Evolutionary conservation across 64 coral and sea anemone genomes (phyloP).

Genomic region (Trachythela sp.): DNA sequence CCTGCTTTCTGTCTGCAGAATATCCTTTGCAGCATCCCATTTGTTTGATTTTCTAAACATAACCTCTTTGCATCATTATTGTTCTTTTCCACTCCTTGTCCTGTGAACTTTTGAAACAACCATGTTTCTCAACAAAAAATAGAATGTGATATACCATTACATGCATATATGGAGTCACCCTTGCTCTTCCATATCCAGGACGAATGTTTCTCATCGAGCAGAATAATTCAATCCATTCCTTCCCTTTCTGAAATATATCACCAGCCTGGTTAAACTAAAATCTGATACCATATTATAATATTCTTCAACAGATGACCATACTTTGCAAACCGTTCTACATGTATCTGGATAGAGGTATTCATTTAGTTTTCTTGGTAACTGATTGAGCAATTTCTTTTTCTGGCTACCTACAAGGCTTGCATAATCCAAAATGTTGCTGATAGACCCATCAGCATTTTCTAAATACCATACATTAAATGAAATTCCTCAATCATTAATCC

Average conservation of each 20-base stretch:
- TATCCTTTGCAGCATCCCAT: conserved; percentile 22
- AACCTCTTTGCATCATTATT: too few species aligned
- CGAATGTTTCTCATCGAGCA: not conserved
- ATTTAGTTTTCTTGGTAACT: not conserved
- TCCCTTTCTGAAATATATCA: not conserved
- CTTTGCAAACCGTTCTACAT: not conserved
- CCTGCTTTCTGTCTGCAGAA: not conserved
- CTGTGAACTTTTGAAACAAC: too few species aligned
- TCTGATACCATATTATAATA: too few species aligned
- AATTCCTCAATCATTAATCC: not conserved
- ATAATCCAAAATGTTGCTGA: conserved; percentile 25
- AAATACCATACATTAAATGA: not conserved
- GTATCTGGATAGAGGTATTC: not conserved
- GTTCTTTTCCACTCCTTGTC: too few species aligned
- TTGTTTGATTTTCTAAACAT: conserved; percentile 23
- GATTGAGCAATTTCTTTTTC: conserved; percentile 21
- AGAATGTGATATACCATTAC: too few species aligned
- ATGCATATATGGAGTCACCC: conserved; percentile 37
- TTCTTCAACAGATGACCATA: too few species aligned
- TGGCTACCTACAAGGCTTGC: conserved; percentile 35
- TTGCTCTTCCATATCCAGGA: not conserved
- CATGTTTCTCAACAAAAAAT: too few species aligned
- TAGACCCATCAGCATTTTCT: conserved; percentile 49
- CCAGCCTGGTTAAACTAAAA: conserved; percentile 6
- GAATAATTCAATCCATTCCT: conserved; percentile 45